phyloP scores from a whole-genome alignment of 1,140 invertebrate genomes.

The Pectinophora gossypiella region DNA sequence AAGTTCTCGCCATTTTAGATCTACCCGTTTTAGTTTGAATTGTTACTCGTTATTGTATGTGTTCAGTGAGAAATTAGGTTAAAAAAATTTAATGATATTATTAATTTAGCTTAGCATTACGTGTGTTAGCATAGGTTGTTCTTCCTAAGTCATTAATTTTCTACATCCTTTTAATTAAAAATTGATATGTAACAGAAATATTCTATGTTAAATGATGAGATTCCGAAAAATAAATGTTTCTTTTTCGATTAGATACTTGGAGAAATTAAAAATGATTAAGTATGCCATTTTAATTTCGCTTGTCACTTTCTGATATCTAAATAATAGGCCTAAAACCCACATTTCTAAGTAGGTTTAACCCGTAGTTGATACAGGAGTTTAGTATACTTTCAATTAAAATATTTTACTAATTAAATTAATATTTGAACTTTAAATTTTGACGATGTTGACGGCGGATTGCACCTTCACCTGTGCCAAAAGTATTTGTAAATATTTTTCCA shows the following conservation, averaged over 20 bases:
- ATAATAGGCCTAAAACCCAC: conserved; percentile 65
- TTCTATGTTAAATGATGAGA: too few species aligned
- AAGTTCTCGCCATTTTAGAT: not conserved
- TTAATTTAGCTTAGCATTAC: conserved; percentile 28
- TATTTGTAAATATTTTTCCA: conserved; percentile 64
- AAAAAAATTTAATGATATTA: conserved; percentile 36
- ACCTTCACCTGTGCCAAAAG: conserved; percentile 68
- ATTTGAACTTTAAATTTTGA: conserved; percentile 42
- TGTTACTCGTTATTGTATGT: conserved; percentile 30
- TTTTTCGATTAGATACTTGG: too few species aligned
- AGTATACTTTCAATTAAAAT: conserved; percentile 50
- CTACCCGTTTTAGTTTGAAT: not conserved
- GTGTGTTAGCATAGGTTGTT: conserved; percentile 27
- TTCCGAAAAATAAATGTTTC: too few species aligned
- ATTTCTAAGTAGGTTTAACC: conserved; percentile 55
- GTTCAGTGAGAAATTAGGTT: conserved; percentile 47
- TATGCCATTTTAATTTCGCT: not conserved
- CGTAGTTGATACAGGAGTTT: conserved; percentile 60
- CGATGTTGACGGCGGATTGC: conserved; percentile 40
- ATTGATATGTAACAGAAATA: too few species aligned
- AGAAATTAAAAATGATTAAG: too few species aligned
- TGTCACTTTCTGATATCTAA: conserved; percentile 15
- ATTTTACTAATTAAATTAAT: conserved; percentile 33
- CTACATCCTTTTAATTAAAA: conserved; percentile 1
- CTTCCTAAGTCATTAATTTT: conserved; percentile 18